These are phyloP conservation scores for Luidia sarsii DNA, from an alignment of 53 echinoderm and acorn worm genomes.

Conservation along the genomic window DNA sequence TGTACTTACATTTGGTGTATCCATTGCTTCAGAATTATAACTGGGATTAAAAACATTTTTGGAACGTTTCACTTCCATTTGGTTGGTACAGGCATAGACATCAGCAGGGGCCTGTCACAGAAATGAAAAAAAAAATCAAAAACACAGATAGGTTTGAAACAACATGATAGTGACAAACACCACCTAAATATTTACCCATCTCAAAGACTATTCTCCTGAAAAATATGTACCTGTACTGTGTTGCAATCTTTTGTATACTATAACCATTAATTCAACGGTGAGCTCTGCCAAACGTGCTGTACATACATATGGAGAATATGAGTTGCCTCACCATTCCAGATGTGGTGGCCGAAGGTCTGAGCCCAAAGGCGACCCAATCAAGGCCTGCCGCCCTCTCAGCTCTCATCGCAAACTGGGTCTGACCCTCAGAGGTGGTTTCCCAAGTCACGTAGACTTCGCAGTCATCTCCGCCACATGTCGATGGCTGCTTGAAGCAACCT, in stretches of 20 bases:
- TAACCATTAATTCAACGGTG: too few relatives aligned
- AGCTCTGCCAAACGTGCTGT: too few relatives aligned
- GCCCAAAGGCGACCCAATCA: conserved; percentile 24
- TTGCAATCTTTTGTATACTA: too few relatives aligned
- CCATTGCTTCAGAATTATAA: neutral
- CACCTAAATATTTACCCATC: too few relatives aligned
- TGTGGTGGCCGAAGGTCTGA: neutral
- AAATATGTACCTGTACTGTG: too few relatives aligned
- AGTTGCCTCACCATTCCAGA: conserved; percentile 21
- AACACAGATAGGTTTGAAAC: too few relatives aligned
- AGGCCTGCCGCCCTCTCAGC: neutral
- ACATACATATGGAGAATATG: too few relatives aligned
- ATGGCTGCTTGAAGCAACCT: conserved; percentile 17
- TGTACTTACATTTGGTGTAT: conserved; percentile 14
- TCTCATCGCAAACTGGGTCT: conserved; percentile 9
- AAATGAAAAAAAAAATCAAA: too few relatives aligned
- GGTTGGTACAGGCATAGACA: conserved; percentile 22
- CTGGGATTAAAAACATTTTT: neutral
- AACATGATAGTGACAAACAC: too few relatives aligned
- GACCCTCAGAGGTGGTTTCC: neutral
- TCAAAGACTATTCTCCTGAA: too few relatives aligned
- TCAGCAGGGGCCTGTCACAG: conserved; percentile 16
- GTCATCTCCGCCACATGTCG: neutral
- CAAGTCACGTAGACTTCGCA: conserved; percentile 25
- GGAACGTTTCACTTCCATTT: neutral